phyloP scores from a whole-genome alignment of 1,140 invertebrate species.

The Muscidifurax raptorellus region DNA sequence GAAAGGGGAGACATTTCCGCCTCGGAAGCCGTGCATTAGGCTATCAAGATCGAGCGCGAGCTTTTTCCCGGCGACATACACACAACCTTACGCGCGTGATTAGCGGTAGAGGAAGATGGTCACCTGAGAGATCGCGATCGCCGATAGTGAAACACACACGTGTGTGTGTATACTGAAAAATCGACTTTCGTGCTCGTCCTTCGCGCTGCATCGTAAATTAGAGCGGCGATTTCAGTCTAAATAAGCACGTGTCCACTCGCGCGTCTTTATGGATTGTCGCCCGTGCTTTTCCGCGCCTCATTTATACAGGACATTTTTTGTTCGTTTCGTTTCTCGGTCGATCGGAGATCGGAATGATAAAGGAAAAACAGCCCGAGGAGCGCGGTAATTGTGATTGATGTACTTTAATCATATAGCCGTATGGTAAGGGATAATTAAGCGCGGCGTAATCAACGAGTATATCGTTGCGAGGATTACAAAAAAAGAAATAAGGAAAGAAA shows the following conservation, averaged over 20 bases:
- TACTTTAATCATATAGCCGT: background rate
- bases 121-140: constrained; percentile 58
- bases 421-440: background rate
- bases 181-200: constrained; percentile 39
- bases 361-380: background rate
- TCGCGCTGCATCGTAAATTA: constrained; percentile 47
- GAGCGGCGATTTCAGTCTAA: constrained; percentile 29
- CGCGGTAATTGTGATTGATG: constrained; percentile 1
- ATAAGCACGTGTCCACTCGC: constrained; percentile 24
- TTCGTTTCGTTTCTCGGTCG: background rate
- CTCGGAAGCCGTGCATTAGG: constrained; percentile 76
- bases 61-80: constrained; percentile 60
- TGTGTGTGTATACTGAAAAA: constrained; percentile 22
- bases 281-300: background rate
- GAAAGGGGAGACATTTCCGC: constrained; percentile 70
- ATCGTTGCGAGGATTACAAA: too few relatives aligned
- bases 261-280: background rate
- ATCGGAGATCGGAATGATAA: background rate
- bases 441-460: background rate
- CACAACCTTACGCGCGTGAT: constrained; percentile 69
- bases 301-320: too few relatives aligned
- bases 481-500: too few relatives aligned
- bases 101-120: constrained; percentile 62
- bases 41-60: constrained; percentile 75
- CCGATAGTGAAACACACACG: constrained; percentile 6